phyloP scores from a whole-genome alignment of 2,113 vertebrate species.

The Gavia stellata region DNA sequence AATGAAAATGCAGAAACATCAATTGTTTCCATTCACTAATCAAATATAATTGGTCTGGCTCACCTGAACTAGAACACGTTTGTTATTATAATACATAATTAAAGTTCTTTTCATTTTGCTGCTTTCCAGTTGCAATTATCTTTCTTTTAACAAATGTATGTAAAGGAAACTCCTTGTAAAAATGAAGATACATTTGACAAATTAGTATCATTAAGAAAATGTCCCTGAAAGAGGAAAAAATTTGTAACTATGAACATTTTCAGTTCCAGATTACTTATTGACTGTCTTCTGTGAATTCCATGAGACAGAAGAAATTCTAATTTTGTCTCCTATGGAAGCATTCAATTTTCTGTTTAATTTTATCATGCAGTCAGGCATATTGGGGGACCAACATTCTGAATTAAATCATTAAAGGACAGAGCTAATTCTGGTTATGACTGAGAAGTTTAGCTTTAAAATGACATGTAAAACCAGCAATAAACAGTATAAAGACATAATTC shows the following conservation, averaged over 20 bases:
- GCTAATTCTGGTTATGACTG: not conserved
- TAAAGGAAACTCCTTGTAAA: slow-evolving; percentile 25
- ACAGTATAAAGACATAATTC: not conserved
- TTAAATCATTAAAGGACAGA: not conserved
- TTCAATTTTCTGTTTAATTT: not conserved
- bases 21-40: slow-evolving; percentile 58
- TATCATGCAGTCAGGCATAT: not conserved
- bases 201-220: slow-evolving; percentile 37
- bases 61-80: slow-evolving; percentile 56
- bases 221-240: slow-evolving; percentile 7
- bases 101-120: slow-evolving; percentile 55
- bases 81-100: slow-evolving; percentile 53
- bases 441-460: not conserved
- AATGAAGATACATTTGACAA: slow-evolving; percentile 49
- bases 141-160: slow-evolving; percentile 36
- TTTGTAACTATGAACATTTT: not conserved
- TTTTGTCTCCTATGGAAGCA: not conserved
- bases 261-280: not conserved
- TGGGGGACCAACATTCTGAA: not conserved
- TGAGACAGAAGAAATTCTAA: not conserved
- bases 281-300: not conserved
- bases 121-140: slow-evolving; percentile 50
- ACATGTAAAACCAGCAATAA: not conserved
- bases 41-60: slow-evolving; percentile 49
- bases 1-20: slow-evolving; percentile 43